Base-by-base conservation (phyloP, 37 sponge, comb jelly and placozoan genomes). In the Axinella damicornis region DNA sequence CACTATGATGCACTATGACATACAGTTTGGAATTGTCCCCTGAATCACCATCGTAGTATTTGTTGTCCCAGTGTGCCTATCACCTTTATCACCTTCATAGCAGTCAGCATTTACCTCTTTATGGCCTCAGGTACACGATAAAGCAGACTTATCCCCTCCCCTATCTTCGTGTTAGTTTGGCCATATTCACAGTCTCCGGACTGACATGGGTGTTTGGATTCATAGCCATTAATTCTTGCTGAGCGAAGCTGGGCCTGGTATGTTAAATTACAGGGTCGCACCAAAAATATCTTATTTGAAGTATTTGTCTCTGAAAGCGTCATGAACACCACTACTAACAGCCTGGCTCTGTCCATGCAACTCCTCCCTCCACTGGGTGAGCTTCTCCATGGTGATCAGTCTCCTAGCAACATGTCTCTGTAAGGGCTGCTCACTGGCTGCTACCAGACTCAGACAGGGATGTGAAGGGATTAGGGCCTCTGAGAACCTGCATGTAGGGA, bases 321-420 rank as follows among this genome's bases (percentile, higher is more conserved):
- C 84, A 53, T 83, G 66, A 18, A 62, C 57, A 27, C 30, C n/a
- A 57, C 53, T 27, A 19, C 33, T 37, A 17, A 33, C 37, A 15
- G 41, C 18, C 52, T 70, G 71, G 35, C 1, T 38, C 16, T 78
- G 27, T 65, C 41, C 15, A 20, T 82, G 62, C 24, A 30, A 20
- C n/a, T 72, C 17, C 1, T 71, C 32, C 28, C 33, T 77, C 86
- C 86, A 86, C 36, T 52, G 62, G 20, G 32, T 5, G 16, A 20
- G 66, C 74, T 95, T 95, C 91, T 90, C 91, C 96, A 95, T 95
- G 57, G 93, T 92, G 52, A 95, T 36, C 56, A 95, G 56, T 24
- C 74, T 53, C 56, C 96, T 31, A 35, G 81, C 78, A 11, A 88
- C 73, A 15, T 72, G 77, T 21, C 71, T 64, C 64, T 83, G 78